Conservation (phyloP, 2,888 invertebrate genomes). For the Arenicola marina region DNA sequence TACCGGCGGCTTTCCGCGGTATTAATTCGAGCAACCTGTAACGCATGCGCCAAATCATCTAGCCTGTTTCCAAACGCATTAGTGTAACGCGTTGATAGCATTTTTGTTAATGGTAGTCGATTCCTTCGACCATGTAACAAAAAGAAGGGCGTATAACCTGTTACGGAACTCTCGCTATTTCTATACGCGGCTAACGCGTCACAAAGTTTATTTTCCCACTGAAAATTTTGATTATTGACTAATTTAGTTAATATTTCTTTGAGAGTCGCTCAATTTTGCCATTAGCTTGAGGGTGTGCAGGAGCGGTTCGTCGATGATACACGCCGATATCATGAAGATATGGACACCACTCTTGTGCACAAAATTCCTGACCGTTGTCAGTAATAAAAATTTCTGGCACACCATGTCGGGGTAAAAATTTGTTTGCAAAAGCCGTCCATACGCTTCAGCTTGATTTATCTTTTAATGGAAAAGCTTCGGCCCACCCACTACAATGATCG, state of each 20-base stretch:
- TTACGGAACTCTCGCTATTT: neutral
- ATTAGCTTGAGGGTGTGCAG: neutral
- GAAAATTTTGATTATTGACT: neutral
- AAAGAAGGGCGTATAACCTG: neutral
- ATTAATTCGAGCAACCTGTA: neutral
- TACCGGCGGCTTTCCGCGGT: neutral
- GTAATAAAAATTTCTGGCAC: neutral
- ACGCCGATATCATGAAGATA: neutral
- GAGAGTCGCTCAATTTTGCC: neutral
- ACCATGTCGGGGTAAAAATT: neutral
- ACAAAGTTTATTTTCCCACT: neutral
- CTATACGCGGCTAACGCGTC: neutral
- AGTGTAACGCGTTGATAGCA: neutral
- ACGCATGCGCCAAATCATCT: neutral
- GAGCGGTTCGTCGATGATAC: neutral
- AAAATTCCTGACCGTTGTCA: neutral
- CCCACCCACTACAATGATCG: constrained; percentile 3
- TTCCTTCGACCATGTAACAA: neutral
- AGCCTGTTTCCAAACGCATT: neutral
- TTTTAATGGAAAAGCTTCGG: neutral
- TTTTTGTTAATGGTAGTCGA: neutral
- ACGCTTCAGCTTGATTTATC: neutral
- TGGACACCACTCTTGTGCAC: neutral
- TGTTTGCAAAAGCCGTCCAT: neutral
- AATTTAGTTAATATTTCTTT: neutral